phyloP scores from a whole-genome alignment of 1,140 invertebrate species.

The Anagrus nilaparvatae region DNA sequence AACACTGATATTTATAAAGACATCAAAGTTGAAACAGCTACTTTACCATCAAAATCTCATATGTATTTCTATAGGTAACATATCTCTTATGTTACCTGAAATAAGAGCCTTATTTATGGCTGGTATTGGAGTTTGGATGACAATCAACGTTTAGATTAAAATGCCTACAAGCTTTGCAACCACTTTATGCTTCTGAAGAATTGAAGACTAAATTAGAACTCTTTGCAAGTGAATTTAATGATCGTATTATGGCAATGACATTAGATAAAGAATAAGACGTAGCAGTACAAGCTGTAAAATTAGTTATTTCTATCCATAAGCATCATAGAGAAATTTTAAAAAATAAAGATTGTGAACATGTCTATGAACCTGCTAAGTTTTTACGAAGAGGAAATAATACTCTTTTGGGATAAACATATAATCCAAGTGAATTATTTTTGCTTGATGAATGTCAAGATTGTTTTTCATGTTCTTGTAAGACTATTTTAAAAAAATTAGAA shows the following conservation, averaged over 20 bases:
- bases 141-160: slow-evolving; percentile 78
- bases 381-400: slow-evolving; percentile 90
- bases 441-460: too few species aligned
- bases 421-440: too few species aligned
- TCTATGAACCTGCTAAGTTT: slow-evolving; percentile 98
- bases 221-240: slow-evolving; percentile 99
- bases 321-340: slow-evolving; percentile 89
- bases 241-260: slow-evolving; percentile 98
- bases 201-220: slow-evolving; percentile 91
- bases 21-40: slow-evolving; percentile 40
- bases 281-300: slow-evolving; percentile 89
- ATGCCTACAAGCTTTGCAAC: slow-evolving; percentile 80
- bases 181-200: slow-evolving; percentile 91
- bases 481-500: slow-evolving; percentile 64
- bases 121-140: slow-evolving; percentile 97
- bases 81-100: slow-evolving; percentile 89
- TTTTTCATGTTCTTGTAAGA: too few species aligned
- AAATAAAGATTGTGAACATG: slow-evolving; percentile 97
- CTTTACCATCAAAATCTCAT: slow-evolving; percentile 29
- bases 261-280: slow-evolving; percentile 98
- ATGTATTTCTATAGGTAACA: too few species aligned
- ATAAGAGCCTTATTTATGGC: slow-evolving; percentile 96
- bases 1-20: slow-evolving; percentile 65
- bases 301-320: slow-evolving; percentile 93
- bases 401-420: too few species aligned